phyloP scores from a whole-genome alignment of 2,797 vertebrate genomes.

The Halcyon smyrnensis region DNA sequence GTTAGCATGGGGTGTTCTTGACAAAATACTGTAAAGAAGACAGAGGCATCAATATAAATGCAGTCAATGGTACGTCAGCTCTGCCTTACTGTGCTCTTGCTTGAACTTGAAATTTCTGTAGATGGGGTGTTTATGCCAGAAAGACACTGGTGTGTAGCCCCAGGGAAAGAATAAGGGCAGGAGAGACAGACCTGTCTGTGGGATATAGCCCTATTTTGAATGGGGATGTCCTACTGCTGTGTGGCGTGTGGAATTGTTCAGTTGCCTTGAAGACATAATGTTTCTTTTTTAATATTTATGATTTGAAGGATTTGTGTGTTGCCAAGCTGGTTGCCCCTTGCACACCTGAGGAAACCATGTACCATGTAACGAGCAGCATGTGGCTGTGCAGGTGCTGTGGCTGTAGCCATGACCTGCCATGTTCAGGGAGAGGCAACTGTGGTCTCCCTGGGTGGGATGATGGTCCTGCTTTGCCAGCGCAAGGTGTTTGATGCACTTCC shows the following conservation, averaged over 20 bases:
- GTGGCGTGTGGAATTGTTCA: not conserved
- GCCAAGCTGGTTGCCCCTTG: not conserved
- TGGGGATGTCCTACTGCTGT: not conserved
- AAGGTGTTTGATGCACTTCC: not conserved
- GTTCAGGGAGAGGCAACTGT: too few species aligned
- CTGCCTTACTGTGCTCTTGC: not conserved
- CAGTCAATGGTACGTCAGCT: not conserved
- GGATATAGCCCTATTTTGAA: rapidly evolving
- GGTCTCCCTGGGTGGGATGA: rapidly evolving
- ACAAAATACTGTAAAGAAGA: not conserved
- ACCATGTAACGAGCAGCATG: rapidly evolving
- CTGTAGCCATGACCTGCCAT: rapidly evolving
- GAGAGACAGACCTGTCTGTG: not conserved
- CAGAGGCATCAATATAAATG: not conserved
- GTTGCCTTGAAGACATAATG: not conserved
- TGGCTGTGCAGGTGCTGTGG: not conserved
- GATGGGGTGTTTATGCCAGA: not conserved
- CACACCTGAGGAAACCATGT: not conserved
- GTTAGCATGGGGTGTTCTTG: not conserved
- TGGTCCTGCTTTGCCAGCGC: not conserved
- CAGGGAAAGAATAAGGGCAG: not conserved
- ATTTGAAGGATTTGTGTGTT: not conserved
- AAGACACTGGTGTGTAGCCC: not conserved
- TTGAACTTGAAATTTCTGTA: not conserved
- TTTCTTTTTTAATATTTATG: not conserved